Conservation (phyloP, 2,797 vertebrate species). For the Sebastes flavidus region DNA sequence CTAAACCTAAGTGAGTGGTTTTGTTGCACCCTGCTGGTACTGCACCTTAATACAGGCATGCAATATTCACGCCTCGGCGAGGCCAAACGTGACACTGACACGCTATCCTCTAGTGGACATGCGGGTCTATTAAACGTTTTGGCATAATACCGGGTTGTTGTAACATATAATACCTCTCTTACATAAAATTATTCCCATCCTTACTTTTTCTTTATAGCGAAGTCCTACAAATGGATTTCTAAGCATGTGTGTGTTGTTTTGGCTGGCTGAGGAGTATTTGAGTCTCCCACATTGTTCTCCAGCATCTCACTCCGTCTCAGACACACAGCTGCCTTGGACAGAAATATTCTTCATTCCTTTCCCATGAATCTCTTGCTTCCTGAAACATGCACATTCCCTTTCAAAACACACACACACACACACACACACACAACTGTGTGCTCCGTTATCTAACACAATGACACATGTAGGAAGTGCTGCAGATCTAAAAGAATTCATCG, state of each 20-base stretch:
- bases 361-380: slow-evolving; percentile 28
- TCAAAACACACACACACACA: neutral
- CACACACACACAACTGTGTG: neutral
- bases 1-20: neutral
- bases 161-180: neutral
- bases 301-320: neutral
- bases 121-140: neutral
- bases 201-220: neutral
- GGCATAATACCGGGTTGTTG: neutral
- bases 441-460: neutral
- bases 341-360: slow-evolving; percentile 49
- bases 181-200: neutral
- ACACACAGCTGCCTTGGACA: slow-evolving; percentile 44
- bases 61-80: neutral
- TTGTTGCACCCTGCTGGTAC: neutral
- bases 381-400: slow-evolving; percentile 2
- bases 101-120: neutral
- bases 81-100: neutral
- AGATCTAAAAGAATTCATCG: neutral
- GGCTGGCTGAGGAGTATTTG: slow-evolving; percentile 7
- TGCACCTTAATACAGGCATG: neutral
- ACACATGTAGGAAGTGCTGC: neutral
- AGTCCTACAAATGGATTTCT: neutral
- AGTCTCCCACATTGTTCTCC: slow-evolving; percentile 20
- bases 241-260: slow-evolving; percentile 23